Percentiles rank a stretch among this genome's conserved stretches.
phyloP scores from a whole-genome alignment of 1,140 invertebrate species.

The Macrobrachium nipponense region DNA sequence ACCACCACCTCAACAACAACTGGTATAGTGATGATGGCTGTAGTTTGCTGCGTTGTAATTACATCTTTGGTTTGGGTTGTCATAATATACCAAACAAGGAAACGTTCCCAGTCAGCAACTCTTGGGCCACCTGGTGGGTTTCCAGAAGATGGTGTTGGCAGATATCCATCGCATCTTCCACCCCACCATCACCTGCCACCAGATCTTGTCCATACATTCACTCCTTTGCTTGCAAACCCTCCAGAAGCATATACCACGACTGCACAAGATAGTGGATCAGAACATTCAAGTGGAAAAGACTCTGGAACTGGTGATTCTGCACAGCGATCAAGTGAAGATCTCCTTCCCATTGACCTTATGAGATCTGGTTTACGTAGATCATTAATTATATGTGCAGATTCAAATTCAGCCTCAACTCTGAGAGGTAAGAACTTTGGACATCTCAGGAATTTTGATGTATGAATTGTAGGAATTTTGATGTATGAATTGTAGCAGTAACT shows the following conservation, averaged over 20 bases:
- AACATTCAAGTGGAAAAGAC: conserved; percentile 72
- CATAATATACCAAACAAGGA: conserved; percentile 88
- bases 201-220: conserved; percentile 37
- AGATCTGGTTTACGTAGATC: conserved; percentile 37
- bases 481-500: neutral
- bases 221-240: conserved; percentile 1
- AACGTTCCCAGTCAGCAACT: conserved; percentile 69
- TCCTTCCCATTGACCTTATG: conserved; percentile 65
- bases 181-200: conserved; percentile 39
- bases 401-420: conserved; percentile 9
- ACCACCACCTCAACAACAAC: conserved; percentile 38
- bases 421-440: conserved; percentile 10
- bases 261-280: conserved; percentile 68
- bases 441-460: too few species aligned
- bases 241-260: conserved; percentile 25
- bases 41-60: conserved; percentile 88
- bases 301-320: conserved; percentile 77
- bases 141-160: conserved; percentile 61
- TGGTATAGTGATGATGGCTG: conserved; percentile 84
- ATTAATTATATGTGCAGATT: conserved; percentile 40
- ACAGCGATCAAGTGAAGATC: conserved; percentile 74
- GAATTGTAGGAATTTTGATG: too few species aligned
- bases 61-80: conserved; percentile 93
- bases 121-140: conserved; percentile 63
- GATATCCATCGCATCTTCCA: conserved; percentile 22